A percentile compares a stretch with the other conserved stretches of the same genome.
phyloP scores from a whole-genome alignment of 1,140 invertebrate species.

The Meloidogyne floridensis region DNA sequence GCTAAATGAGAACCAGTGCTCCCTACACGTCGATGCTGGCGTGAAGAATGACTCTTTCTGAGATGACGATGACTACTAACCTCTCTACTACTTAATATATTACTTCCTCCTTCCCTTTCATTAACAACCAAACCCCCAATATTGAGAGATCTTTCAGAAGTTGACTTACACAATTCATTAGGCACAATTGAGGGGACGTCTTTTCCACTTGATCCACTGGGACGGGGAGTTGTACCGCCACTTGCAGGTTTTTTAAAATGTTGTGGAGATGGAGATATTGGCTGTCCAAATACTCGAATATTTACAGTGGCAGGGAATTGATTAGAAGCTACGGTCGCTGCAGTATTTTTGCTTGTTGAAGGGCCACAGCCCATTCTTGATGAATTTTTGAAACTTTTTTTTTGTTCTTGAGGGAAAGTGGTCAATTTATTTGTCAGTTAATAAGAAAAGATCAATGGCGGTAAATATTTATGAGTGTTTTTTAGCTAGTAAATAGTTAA shows the following conservation, averaged over 20 bases:
- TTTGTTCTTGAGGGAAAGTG: not conserved
- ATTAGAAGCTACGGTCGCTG: not conserved
- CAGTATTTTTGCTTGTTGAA: conserved; percentile 17
- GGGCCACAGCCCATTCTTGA: conserved; percentile 24
- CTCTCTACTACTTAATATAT: not conserved
- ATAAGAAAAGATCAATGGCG: not conserved
- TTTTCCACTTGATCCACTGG: not conserved
- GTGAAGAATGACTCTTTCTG: not conserved
- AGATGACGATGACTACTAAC: not conserved
- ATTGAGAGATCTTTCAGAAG: not conserved
- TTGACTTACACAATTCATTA: conserved; percentile 31
- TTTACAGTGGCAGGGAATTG: not conserved
- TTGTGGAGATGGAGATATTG: conserved; percentile 4
- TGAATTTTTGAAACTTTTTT: not conserved
- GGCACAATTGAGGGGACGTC: not conserved
- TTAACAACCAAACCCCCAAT: not conserved
- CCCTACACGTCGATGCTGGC: not conserved
- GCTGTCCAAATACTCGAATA: conserved; percentile 1
- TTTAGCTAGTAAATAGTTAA: not conserved
- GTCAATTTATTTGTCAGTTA: not conserved
- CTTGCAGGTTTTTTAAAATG: not conserved
- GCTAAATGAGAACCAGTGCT: not conserved
- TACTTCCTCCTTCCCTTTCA: not conserved
- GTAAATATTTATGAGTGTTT: not conserved
- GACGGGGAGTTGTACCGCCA: not conserved